Evolutionary conservation across 2,797 vertebrate genomes (phyloP), one percentile per base, ranked within the genome.

Genomic region (Nasua narica): DNA sequence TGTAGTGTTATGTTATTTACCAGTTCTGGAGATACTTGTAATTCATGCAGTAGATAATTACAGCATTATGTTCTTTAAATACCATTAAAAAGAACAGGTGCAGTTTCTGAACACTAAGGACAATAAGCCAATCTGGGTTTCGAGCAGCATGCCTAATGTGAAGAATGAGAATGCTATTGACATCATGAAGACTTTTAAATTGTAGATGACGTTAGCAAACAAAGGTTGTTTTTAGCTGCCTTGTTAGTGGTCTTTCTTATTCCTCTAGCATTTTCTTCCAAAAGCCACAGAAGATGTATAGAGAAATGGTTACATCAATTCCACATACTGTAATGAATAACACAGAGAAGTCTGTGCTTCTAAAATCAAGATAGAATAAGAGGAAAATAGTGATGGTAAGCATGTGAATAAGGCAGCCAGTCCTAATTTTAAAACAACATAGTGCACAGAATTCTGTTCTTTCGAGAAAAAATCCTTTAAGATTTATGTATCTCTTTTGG

Each of bases 41-140:
- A 97, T 97, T 83, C 94, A 96, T 86, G 93, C 48, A 58, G n/a
- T 84, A 79, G 87, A 89, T 96, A 96, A 97, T 96, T 93, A 95
- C 62, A 83, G 88, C 84, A 91, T 97, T 94, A 87, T 62, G 48
- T 5, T 7, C 60, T 56, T 96, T 92, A 94, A 94, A 97, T 91
- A 84, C 11, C 74, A 67, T 93, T 91, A 92, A 93, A 95, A 94
- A 96, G 50, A 95, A 54, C 76, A 96, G 84, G 82, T 96, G 48
- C 87, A 52, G 56, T 54, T 97, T 97, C 96, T 88, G 90, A 95
- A 54, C n/a, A 46, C 4, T 58, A 18, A 95, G 78, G 58, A 94
- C 14, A 43, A 27, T 86, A 96, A 76, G 2, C 65, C 93, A 87
- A 65, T 82, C 65, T 72, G 32, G 62, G 67, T 87, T 98, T 92